Evolutionary conservation across 1,140 invertebrate species (phyloP).

Genomic region (Cydia fagiglandana): DNA sequence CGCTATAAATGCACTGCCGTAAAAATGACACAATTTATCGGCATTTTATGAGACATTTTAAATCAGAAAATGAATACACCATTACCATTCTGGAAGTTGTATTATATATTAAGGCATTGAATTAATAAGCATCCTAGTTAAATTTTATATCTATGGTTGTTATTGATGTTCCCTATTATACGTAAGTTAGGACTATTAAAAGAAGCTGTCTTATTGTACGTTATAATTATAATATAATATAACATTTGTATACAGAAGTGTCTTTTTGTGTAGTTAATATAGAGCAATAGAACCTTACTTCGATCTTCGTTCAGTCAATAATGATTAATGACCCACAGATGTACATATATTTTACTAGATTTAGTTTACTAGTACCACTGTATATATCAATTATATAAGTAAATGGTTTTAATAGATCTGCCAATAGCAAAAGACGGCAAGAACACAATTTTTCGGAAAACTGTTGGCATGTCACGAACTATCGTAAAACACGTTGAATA

Average conservation of each 20-base stretch:
- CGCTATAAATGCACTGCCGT: conserved; percentile 23
- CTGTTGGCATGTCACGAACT: not conserved
- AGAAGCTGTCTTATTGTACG: not conserved
- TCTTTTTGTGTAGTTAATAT: not conserved
- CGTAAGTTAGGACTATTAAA: not conserved
- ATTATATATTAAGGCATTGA: conserved; percentile 10
- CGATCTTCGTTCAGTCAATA: no score
- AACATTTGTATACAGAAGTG: not conserved
- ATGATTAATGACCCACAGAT: no score
- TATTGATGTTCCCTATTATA: not conserved
- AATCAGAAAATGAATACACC: conserved; percentile 29
- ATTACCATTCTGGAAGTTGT: conserved; percentile 15
- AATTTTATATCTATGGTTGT: conserved; percentile 6
- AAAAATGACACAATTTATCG: conserved; percentile 31
- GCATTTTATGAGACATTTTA: conserved; percentile 27
- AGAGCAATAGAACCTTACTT: no score
- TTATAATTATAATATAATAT: not conserved
- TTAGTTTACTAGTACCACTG: no score
- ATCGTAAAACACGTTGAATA: not conserved
- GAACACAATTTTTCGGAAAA: not conserved
- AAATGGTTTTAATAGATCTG: no score
- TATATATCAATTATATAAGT: no score
- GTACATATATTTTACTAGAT: no score
- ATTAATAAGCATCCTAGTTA: conserved; percentile 12
- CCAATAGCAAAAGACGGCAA: no score